Conservation (phyloP, 2,888 invertebrate species). For the Tineola bisselliella region DNA sequence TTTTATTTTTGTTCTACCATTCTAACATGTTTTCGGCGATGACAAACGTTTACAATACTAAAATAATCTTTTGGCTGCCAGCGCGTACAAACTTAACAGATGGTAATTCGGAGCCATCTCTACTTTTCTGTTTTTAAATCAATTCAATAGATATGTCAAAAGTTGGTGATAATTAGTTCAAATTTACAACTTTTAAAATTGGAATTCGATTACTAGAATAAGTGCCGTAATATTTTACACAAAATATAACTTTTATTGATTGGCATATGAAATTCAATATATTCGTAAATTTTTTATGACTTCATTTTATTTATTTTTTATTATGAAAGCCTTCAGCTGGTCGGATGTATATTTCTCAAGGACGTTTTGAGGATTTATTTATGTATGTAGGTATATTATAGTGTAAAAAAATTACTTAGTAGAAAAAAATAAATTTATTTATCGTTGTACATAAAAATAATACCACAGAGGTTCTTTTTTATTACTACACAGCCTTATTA, state of each 20-base stretch:
- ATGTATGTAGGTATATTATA: not conserved
- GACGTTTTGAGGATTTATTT: too few relatives aligned
- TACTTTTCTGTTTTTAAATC: too few relatives aligned
- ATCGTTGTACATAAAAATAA: not conserved
- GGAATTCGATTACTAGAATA: too few relatives aligned
- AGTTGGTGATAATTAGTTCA: not conserved
- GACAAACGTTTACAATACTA: constrained; percentile 1
- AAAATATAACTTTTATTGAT: not conserved
- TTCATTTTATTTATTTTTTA: too few relatives aligned
- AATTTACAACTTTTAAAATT: too few relatives aligned
- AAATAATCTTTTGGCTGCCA: not conserved
- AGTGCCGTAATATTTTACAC: too few relatives aligned
- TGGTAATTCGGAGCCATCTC: too few relatives aligned
- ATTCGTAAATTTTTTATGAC: too few relatives aligned
- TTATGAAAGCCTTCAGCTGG: too few relatives aligned
- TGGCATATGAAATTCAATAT: too few relatives aligned
- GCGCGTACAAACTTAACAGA: too few relatives aligned
- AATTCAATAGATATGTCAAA: not conserved
- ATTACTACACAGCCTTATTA: constrained; percentile 15
- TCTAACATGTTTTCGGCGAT: not conserved
- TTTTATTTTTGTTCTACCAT: not conserved
- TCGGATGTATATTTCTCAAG: too few relatives aligned
- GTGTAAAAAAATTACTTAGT: not conserved
- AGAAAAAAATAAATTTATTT: constrained; percentile 1
- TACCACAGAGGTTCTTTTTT: not conserved